These are phyloP conservation scores for Masticophis lateralis DNA, from an alignment of 2,797 vertebrate genomes.

Conservation along the genomic window DNA sequence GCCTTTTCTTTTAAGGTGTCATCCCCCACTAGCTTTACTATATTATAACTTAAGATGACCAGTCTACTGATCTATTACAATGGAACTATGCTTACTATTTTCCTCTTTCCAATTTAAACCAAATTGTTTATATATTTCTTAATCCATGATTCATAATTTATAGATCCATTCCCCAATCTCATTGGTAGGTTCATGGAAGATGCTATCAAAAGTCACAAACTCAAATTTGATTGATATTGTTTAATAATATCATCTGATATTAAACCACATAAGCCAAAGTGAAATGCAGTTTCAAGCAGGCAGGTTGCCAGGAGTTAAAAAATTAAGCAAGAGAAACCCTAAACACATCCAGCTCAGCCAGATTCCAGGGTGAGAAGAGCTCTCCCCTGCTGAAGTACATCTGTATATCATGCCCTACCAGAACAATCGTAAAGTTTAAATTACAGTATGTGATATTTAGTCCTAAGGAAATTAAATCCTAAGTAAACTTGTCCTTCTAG, in stretches of 20 bases:
- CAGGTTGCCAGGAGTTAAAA: neutral
- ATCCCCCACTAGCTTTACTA: slow-evolving; percentile 39
- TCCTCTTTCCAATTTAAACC: neutral
- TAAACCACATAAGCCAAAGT: neutral
- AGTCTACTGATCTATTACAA: slow-evolving; percentile 18
- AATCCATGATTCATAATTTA: neutral
- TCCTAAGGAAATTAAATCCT: neutral
- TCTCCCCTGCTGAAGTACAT: neutral
- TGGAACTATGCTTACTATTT: neutral
- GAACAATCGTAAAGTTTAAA: neutral
- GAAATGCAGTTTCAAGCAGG: neutral
- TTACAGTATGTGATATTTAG: neutral
- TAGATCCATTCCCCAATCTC: neutral
- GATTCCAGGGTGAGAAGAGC: neutral
- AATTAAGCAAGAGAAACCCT: neutral
- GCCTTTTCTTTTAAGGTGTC: slow-evolving; percentile 63
- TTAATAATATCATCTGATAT: neutral
- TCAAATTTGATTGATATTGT: neutral
- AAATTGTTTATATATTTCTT: neutral
- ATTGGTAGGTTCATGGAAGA: neutral
- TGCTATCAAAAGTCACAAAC: neutral
- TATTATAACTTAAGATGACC: slow-evolving; percentile 33
- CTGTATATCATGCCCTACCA: neutral
- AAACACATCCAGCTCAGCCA: neutral
- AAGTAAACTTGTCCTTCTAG: neutral